phyloP scores from a whole-genome alignment of 53 echinoderm and acorn worm species.

The Pentamera pediparva region DNA sequence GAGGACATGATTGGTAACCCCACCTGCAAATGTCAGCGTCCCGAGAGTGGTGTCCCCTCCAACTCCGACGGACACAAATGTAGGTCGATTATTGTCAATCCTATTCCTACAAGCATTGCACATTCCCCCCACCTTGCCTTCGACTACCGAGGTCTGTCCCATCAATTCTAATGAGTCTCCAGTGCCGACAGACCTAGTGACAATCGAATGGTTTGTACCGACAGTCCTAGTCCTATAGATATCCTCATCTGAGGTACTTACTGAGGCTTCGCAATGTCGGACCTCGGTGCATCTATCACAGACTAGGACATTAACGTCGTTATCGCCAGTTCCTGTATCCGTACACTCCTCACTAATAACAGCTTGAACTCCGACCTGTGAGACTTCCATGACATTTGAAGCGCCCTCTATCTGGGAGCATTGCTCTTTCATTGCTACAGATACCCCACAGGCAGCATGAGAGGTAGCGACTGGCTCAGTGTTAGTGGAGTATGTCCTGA shows the following conservation, averaged over 20 bases:
- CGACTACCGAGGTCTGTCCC: background rate
- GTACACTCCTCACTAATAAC: background rate
- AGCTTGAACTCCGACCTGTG: slow-evolving; percentile 4
- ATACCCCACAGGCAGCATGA: slow-evolving; percentile 8
- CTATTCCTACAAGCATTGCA: slow-evolving; percentile 19
- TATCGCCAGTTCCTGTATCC: slow-evolving; percentile 26
- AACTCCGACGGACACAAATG: slow-evolving; percentile 6
- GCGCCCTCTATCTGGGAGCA: slow-evolving; percentile 27
- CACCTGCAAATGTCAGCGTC: background rate
- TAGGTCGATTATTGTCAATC: background rate
- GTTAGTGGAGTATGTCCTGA: slow-evolving; percentile 29
- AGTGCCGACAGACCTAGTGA: slow-evolving; percentile 63
- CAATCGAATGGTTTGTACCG: slow-evolving; percentile 64
- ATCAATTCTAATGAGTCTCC: slow-evolving; percentile 47
- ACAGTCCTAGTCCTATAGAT: slow-evolving; percentile 50
- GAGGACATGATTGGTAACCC: no score
- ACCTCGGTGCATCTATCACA: slow-evolving; percentile 55
- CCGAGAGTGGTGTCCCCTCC: slow-evolving; percentile 21
- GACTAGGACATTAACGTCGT: slow-evolving; percentile 34
- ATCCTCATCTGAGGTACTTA: slow-evolving; percentile 32
- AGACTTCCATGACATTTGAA: slow-evolving; percentile 26
- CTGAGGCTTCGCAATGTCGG: slow-evolving; percentile 39
- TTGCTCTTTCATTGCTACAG: slow-evolving; percentile 34
- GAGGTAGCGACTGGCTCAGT: slow-evolving; percentile 8
- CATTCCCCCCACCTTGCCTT: background rate